A percentile compares a stretch with the other conserved stretches of the same genome.
Evolutionary conservation across 92 coral and sea anemone genomes (phyloP).

Genomic region (Siderastrea radians): DNA sequence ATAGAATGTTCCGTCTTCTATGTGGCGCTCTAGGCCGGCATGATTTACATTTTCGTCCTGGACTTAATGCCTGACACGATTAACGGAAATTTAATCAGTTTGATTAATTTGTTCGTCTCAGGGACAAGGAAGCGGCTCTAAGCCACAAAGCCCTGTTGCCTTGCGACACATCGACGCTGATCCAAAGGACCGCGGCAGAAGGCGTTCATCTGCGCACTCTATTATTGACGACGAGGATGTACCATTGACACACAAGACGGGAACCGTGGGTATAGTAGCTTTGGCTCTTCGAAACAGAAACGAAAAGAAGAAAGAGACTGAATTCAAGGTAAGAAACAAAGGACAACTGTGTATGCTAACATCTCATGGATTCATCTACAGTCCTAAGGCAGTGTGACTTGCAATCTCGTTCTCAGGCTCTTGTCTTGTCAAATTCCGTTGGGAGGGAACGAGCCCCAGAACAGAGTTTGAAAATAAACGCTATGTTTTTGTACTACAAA

Average conservation of each 20-base stretch:
- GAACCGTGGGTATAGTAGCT: constrained; percentile 92
- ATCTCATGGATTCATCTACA: too few species aligned
- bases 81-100: background rate
- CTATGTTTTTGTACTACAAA: too few species aligned
- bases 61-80: background rate
- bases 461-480: too few species aligned
- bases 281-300: constrained; percentile 90
- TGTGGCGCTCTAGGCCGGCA: too few species aligned
- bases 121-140: constrained; percentile 31
- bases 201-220: constrained; percentile 84
- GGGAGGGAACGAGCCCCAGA: too few species aligned
- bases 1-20: too few species aligned
- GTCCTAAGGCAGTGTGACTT: too few species aligned
- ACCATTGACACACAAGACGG: constrained; percentile 91
- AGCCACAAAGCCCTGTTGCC: constrained; percentile 29
- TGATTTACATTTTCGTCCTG: too few species aligned
- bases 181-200: constrained; percentile 64
- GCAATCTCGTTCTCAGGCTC: too few species aligned
- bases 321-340: constrained; percentile 74
- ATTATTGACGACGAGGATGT: constrained; percentile 74
- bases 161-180: constrained; percentile 43
- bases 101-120: background rate
- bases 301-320: constrained; percentile 89
- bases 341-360: too few species aligned
- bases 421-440: too few species aligned